Evolutionary conservation across 2,888 invertebrate species (phyloP).

Genomic region (Laspeyria flexula): DNA sequence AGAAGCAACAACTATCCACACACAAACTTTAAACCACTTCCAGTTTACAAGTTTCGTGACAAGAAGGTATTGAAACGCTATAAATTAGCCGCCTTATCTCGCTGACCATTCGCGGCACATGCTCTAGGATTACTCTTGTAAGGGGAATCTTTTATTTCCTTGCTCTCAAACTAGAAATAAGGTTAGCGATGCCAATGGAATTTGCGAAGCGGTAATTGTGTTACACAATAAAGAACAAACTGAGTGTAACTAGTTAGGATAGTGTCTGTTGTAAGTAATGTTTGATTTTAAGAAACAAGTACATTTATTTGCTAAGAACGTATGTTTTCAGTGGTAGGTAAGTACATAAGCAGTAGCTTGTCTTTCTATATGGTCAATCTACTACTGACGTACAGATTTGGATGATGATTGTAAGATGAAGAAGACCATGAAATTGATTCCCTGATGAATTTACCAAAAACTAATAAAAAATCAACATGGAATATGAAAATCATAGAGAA

Average conservation of each 20-base stretch:
- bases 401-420: too few relatives aligned
- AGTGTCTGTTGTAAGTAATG: not conserved
- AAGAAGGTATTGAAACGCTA: slow-evolving; percentile 75
- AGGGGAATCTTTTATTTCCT: slow-evolving; percentile 65
- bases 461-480: too few relatives aligned
- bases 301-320: too few relatives aligned
- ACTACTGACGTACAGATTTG: too few relatives aligned
- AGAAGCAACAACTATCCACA: too few relatives aligned
- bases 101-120: slow-evolving; percentile 78
- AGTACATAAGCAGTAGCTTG: too few relatives aligned
- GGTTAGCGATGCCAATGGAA: slow-evolving; percentile 48
- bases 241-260: slow-evolving; percentile 20
- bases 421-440: too few relatives aligned
- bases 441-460: too few relatives aligned
- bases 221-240: slow-evolving; percentile 43
- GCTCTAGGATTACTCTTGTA: slow-evolving; percentile 69
- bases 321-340: too few relatives aligned
- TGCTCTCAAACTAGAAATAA: slow-evolving; percentile 47
- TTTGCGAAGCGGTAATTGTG: slow-evolving; percentile 46
- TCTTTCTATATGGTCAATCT: too few relatives aligned
- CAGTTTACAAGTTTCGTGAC: slow-evolving; percentile 23
- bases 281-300: not conserved
- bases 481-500: too few relatives aligned
- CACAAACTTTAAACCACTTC: slow-evolving; percentile 6
- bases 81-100: slow-evolving; percentile 78